These are phyloP conservation scores for Oryzias celebensis DNA, from an alignment of 2,113 vertebrate species.

Conservation along the genomic window DNA sequence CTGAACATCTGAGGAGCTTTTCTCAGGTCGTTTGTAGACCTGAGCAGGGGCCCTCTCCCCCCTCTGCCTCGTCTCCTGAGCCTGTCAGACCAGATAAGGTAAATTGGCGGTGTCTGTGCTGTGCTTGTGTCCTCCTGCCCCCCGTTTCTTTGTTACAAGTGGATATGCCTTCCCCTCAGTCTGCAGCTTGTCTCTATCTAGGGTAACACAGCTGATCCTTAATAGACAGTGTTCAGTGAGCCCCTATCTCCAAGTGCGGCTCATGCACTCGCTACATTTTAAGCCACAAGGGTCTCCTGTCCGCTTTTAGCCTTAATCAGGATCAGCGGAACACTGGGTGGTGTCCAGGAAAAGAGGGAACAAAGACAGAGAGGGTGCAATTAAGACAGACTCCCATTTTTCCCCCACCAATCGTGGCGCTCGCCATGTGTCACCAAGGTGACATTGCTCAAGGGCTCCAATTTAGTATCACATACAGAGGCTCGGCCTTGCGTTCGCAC, in stretches of 20 bases:
- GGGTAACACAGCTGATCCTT: constrained; percentile 48
- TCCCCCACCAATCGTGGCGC: constrained; percentile 49
- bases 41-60: constrained; percentile 26
- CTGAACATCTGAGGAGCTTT: constrained; percentile 53
- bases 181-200: constrained; percentile 50
- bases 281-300: constrained; percentile 33
- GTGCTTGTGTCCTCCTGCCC: constrained; percentile 54
- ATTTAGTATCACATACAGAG: constrained; percentile 50
- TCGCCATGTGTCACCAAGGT: constrained; percentile 69
- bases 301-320: constrained; percentile 41
- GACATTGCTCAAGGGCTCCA: constrained; percentile 68
- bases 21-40: constrained; percentile 45
- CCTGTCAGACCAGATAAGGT: constrained; percentile 64
- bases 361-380: constrained; percentile 62
- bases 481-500: constrained; percentile 34
- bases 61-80: constrained; percentile 33
- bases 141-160: constrained; percentile 53
- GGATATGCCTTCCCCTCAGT: constrained; percentile 48
- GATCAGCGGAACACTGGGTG: constrained; percentile 36
- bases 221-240: constrained; percentile 48
- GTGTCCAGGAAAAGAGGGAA: constrained; percentile 48
- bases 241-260: constrained; percentile 26
- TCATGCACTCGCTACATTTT: constrained; percentile 34
- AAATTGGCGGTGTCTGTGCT: constrained; percentile 66
- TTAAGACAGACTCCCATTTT: constrained; percentile 56